A percentile compares a stretch with the other conserved stretches of the same genome.
phyloP scores from a whole-genome alignment of 2,888 invertebrate genomes.

The Phragmatobia fuliginosa region DNA sequence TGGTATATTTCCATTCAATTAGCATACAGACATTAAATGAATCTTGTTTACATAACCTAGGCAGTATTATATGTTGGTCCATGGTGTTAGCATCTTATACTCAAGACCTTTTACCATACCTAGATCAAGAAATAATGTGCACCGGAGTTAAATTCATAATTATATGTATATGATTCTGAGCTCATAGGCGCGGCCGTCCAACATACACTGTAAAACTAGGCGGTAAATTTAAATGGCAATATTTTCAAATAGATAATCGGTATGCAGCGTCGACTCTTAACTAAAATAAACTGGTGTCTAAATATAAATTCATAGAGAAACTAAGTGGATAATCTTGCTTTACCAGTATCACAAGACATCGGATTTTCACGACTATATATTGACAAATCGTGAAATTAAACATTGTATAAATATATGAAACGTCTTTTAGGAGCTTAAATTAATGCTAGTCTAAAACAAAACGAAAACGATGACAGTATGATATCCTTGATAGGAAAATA shows the following conservation, averaged over 20 bases:
- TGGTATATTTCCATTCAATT: background rate
- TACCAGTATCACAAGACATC: background rate
- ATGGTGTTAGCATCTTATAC: no score
- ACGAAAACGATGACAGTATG: no score
- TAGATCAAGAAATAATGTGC: background rate
- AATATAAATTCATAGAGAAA: background rate
- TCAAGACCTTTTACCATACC: background rate
- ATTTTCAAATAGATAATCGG: background rate
- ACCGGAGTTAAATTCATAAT: background rate
- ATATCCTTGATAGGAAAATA: no score
- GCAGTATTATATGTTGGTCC: background rate
- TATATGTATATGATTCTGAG: background rate
- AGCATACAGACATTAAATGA: background rate
- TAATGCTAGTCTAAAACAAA: no score
- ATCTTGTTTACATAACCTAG: background rate
- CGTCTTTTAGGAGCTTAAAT: no score
- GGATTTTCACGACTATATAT: background rate
- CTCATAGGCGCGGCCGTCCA: background rate
- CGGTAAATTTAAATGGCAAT: background rate
- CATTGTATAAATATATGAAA: no score
- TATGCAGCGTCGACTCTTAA: background rate
- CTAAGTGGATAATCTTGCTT: background rate
- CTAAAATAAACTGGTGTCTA: background rate
- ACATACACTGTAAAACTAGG: background rate
- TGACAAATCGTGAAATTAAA: no score